Percentiles rank a stretch among this genome's conserved stretches.
phyloP scores from a whole-genome alignment of 2,797 vertebrate species.

The Lepidocolaptes lacrymiger region DNA sequence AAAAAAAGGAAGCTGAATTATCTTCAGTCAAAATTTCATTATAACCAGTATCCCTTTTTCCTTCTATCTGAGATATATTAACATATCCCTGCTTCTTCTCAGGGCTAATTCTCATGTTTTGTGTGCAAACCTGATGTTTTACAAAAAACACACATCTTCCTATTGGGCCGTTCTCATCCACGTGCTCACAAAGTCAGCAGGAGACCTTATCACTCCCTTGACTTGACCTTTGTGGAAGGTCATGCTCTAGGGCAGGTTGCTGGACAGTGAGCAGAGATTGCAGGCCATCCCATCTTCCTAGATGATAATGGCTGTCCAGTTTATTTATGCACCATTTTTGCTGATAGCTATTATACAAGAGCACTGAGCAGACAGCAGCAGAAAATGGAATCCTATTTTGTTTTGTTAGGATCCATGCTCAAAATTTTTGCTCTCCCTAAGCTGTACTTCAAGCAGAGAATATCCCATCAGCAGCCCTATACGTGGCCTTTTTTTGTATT shows the following conservation, averaged over 20 bases:
- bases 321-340: background rate
- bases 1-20: too few species aligned
- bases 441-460: background rate
- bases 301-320: background rate
- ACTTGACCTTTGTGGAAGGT: background rate
- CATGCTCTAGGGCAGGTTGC: background rate
- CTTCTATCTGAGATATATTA: background rate
- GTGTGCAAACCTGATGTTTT: background rate
- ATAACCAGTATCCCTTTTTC: background rate
- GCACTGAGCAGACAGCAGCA: background rate
- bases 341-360: background rate
- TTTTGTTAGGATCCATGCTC: background rate
- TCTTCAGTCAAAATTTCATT: background rate
- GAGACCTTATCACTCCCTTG: background rate
- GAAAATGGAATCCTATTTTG: background rate
- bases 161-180: fast-evolving
- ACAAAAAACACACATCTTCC: background rate
- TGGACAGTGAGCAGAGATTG: background rate
- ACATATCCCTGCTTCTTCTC: background rate
- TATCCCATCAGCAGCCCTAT: background rate
- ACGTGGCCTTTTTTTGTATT: background rate
- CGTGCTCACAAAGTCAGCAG: background rate
- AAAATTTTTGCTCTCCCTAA: background rate
- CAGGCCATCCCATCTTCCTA: background rate
- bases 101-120: background rate